phyloP scores from a whole-genome alignment of 2,113 vertebrate genomes.

The Mesitornis unicolor region DNA sequence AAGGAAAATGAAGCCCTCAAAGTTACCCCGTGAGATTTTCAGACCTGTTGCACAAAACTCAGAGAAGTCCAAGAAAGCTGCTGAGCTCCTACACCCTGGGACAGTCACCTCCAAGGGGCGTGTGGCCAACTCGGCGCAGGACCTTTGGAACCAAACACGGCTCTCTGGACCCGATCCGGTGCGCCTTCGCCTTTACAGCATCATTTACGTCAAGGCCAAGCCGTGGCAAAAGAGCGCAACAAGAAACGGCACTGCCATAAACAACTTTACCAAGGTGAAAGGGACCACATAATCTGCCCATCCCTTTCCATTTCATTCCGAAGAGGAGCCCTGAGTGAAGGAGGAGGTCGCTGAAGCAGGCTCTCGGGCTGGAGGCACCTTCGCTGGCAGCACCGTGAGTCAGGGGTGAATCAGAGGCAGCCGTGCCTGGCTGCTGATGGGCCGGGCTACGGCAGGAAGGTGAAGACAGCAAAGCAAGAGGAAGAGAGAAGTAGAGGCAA shows the following conservation, averaged over 20 bases:
- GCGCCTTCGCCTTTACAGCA: neutral
- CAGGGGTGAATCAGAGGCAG: neutral
- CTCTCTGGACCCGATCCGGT: neutral
- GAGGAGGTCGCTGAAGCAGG: neutral
- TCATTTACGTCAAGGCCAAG: neutral
- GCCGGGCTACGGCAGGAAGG: neutral
- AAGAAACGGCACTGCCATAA: neutral
- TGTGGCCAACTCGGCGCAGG: neutral
- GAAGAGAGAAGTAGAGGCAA: neutral
- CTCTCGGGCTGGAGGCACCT: neutral
- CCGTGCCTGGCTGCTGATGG: neutral
- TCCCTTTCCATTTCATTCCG: neutral
- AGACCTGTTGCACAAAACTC: neutral
- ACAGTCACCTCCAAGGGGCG: neutral
- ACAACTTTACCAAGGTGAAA: neutral
- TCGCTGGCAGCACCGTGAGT: neutral
- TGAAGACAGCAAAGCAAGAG: neutral
- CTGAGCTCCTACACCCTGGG: neutral
- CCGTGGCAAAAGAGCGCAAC: neutral
- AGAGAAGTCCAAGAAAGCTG: neutral
- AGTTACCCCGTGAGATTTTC: neutral
- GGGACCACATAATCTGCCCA: neutral
- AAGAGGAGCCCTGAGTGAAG: neutral
- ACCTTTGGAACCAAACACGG: slow-evolving; percentile 30
- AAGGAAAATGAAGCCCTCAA: neutral